Evolutionary conservation across 2,113 vertebrate species (phyloP), one percentile per base, ranked within the genome.

Genomic region (Sorex fumeus): DNA sequence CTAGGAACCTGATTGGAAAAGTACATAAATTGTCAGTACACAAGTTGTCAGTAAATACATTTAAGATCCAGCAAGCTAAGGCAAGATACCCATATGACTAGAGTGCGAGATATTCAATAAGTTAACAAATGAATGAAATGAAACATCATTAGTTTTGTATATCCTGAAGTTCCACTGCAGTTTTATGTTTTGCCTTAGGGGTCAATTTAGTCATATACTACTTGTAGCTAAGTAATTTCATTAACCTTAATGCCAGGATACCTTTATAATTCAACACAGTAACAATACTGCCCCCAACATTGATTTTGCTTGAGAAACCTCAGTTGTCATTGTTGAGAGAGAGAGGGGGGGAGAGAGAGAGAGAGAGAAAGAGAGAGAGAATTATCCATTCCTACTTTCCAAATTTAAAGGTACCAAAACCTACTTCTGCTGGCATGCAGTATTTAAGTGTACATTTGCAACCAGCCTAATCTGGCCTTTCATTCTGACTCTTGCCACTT

Each of bases 81-180:
- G 25, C 8, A 79, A 87, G 83, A 88, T 2, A 30, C 6, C 18
- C 28, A 3, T 28, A 67, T 83, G 27, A 66, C 0, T 8, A 8
- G 57, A 62, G 43, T 72, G 60, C 18, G 30, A 84, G 28, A 23
- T 69, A 69, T 36, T 81, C 45, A 67, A 0, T 30, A 12, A 94
- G 7, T 3, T 15, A 81, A 9, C 30, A 66, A 82, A 21, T 79
- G 28, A 45, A 86, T 66, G 21, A 71, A 91, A 76, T 19, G 21
- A n/a, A n/a, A n/a, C n/a, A n/a, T 86, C 62, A 34, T 4, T 57
- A 57, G 36, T 85, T 90, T 88, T 77, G 27, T 7, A 92, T 88
- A n/a, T 21, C 15, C 67, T 88, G 27, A 76, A 67, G 86, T 88
- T 84, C 71, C 77, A 60, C 79, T 80, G 71, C n/a, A 62, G 88